Conservation (phyloP, 2,888 invertebrate species). For the Aproaerema taeniolella region DNA sequence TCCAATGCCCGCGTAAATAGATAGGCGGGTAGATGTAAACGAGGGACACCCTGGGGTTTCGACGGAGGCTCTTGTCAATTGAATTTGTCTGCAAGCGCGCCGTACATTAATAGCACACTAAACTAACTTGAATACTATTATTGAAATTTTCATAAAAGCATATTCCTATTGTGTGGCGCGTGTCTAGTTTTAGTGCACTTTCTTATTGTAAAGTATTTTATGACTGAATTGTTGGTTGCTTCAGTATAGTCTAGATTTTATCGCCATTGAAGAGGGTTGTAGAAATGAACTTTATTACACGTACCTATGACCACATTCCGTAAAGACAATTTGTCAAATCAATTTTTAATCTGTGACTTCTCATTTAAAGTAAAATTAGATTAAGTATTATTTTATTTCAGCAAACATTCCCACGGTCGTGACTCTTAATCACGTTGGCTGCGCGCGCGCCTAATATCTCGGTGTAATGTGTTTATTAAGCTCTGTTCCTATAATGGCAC, state of each 20-base stretch:
- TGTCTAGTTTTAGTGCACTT: slow-evolving; percentile 48
- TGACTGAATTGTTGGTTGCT: slow-evolving; percentile 34
- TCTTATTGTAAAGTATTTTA: slow-evolving; percentile 50
- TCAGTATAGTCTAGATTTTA: slow-evolving; percentile 40
- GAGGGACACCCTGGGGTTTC: slow-evolving; percentile 61
- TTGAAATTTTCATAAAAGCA: slow-evolving; percentile 63
- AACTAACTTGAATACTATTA: slow-evolving; percentile 63
- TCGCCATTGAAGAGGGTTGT: no score
- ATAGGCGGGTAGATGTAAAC: slow-evolving; percentile 61
- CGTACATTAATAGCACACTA: slow-evolving; percentile 66
- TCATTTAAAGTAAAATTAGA: no score
- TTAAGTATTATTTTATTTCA: no score
- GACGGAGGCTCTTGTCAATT: slow-evolving; percentile 67
- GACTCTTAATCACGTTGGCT: slow-evolving; percentile 60
- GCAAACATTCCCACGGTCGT: slow-evolving; percentile 73
- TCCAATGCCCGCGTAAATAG: slow-evolving; percentile 64
- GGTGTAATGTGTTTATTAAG: slow-evolving; percentile 73
- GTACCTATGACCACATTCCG: no score
- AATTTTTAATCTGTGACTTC: no score
- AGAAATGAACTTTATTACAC: no score
- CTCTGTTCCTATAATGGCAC: slow-evolving; percentile 64
- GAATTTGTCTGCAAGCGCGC: slow-evolving; percentile 74
- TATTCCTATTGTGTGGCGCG: slow-evolving; percentile 47
- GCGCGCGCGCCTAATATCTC: slow-evolving; percentile 68
- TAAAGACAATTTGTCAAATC: no score